Conservation (phyloP, 2,797 vertebrate species). For the Cossypha niveicapilla region DNA sequence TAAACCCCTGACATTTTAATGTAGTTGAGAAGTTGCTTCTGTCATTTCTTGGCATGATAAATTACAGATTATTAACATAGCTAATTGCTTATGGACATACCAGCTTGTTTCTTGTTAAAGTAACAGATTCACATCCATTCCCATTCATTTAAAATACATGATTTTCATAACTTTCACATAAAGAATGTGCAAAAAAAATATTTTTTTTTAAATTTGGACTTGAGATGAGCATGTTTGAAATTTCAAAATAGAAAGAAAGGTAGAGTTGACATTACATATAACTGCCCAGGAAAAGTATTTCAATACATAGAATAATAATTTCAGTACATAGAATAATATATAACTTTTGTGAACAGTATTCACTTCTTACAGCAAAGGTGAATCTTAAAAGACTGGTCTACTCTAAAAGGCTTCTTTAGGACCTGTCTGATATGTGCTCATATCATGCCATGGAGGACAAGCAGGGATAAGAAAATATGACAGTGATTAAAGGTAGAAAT, state of each 20-base stretch:
- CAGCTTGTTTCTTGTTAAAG: neutral
- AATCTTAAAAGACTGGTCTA: neutral
- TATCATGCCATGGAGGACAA: neutral
- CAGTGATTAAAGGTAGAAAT: neutral
- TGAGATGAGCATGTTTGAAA: neutral
- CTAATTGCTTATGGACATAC: neutral
- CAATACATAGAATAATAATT: neutral
- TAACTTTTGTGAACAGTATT: neutral
- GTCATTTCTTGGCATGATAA: neutral
- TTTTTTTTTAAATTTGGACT: neutral
- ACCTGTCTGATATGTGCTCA: neutral
- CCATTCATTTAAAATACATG: neutral
- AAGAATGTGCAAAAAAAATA: neutral
- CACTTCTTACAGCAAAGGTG: neutral
- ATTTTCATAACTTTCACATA: neutral
- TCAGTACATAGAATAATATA: neutral
- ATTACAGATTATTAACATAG: neutral
- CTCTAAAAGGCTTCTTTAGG: neutral
- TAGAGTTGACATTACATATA: neutral
- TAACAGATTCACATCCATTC: neutral
- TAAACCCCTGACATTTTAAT: neutral
- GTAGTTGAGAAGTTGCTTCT: neutral
- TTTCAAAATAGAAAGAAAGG: neutral
- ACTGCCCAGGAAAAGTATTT: neutral
- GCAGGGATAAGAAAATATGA: neutral